Evolutionary conservation across 2,797 vertebrate genomes (phyloP), one percentile per base, ranked within the genome.

Genomic region (Alexandromys oeconomus): DNA sequence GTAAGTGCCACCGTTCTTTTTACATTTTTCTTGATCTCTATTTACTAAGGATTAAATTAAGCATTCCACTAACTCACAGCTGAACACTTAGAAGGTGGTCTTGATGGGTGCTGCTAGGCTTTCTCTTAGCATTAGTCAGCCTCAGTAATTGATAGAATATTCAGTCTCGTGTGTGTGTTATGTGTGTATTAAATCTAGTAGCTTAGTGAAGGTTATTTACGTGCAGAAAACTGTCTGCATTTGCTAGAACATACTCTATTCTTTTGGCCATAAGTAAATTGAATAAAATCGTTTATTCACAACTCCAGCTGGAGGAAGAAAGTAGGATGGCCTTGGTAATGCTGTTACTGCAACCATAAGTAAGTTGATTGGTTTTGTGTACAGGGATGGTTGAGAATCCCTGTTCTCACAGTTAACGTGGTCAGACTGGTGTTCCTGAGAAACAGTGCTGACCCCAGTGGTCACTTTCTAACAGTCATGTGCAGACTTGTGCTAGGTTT

Each of bases 31-130:
- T 57, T 97, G 73, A 46, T 90, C 51, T 29, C 29, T 94, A 94
- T 93, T 92, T 96, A 77, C 87, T 93, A 95, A 80, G 74, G 90
- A 92, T 79, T 96, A 10, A 92, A 91, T 27, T 86, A 78, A 40
- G 88, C 84, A 84, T 63, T 95, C 25, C 82, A 95, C 43, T 90
- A 84, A 74, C 69, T 92, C 78, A 87, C 29, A 86, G 86, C 59
- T 71, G 78, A 84, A 79, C 29, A 95, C 37, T 91, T 87, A 95
- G 92, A 94, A 87, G 94, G 87, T 89, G 95, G 91, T 93, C 84
- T 21, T 94, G 86, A 92, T 94, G 78, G 91, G 89, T 97, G 95
- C 96, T 96, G 93, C 19, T 76, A 92, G 73, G 78, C 87, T 94
- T 96, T 78, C 76, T 80, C 4, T 74, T 96, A 88, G 43, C 76